Conservation (phyloP, 2,797 vertebrate species). For the Remorina albescens region DNA sequence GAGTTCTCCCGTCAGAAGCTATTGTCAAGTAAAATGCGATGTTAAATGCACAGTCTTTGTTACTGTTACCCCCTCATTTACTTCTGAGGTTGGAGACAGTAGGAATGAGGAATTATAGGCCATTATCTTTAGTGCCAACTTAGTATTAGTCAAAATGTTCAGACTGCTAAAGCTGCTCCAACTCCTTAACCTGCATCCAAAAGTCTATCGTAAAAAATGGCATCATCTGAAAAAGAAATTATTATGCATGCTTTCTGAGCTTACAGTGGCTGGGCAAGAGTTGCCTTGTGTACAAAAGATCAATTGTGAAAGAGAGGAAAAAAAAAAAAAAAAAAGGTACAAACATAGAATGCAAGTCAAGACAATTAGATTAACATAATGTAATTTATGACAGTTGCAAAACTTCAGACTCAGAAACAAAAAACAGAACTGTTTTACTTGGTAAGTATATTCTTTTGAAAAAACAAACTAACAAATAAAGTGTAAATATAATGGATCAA, state of each 20-base stretch:
- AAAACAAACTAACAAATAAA: no score
- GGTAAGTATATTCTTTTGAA: constrained; percentile 6
- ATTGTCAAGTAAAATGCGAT: constrained; percentile 65
- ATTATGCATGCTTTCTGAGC: neutral
- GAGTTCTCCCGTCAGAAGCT: constrained; percentile 76
- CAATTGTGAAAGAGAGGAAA: no score
- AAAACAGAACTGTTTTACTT: neutral
- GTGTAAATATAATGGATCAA: constrained; percentile 59
- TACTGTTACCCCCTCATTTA: constrained; percentile 49
- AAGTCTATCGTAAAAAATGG: neutral
- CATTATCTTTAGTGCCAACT: constrained; percentile 32
- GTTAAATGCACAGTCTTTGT: constrained; percentile 46
- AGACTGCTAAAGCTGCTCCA: neutral
- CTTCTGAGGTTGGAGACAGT: constrained; percentile 43
- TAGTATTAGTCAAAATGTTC: constrained; percentile 9
- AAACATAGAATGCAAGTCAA: neutral
- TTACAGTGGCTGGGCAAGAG: neutral
- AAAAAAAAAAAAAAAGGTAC: neutral
- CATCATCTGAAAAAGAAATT: constrained; percentile 10
- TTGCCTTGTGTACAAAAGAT: constrained; percentile 4
- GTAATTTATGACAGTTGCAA: neutral
- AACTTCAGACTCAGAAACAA: neutral
- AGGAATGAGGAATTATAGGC: constrained; percentile 26
- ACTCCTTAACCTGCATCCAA: constrained; percentile 19
- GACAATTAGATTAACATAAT: constrained; percentile 3